Evolutionary conservation across 2,797 vertebrate species (phyloP).

Genomic region (Sebastolobus altivelis): DNA sequence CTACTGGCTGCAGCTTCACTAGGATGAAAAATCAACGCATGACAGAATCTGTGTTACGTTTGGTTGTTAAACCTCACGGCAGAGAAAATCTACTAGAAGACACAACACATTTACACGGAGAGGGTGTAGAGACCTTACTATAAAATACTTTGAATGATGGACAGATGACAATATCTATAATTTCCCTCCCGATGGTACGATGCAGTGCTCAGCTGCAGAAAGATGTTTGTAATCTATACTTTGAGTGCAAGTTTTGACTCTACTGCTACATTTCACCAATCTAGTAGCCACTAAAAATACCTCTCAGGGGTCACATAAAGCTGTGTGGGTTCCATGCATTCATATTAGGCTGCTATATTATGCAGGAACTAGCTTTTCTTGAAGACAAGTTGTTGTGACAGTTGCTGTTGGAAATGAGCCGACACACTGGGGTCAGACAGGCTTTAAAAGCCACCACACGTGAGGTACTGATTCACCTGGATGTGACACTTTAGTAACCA

Average conservation of each 20-base stretch:
- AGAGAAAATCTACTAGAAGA: conserved; percentile 18
- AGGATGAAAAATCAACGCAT: conserved; percentile 27
- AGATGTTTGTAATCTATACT: neutral
- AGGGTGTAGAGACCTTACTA: neutral
- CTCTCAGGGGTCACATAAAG: neutral
- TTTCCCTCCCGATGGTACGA: neutral
- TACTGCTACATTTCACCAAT: neutral
- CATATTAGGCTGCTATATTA: neutral
- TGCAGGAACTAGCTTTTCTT: neutral
- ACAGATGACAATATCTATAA: neutral
- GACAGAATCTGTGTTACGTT: conserved; percentile 13
- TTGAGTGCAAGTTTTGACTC: neutral
- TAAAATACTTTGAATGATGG: conserved; percentile 15
- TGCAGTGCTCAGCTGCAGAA: conserved; percentile 3
- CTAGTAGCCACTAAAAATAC: neutral
- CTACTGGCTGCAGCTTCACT: conserved; percentile 13
- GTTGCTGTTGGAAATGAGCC: conserved; percentile 13
- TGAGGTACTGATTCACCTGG: conserved; percentile 7
- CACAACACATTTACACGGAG: neutral
- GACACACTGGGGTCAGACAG: neutral
- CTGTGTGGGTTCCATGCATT: neutral
- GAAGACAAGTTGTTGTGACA: conserved; percentile 2
- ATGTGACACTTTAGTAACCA: neutral
- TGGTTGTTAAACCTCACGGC: conserved; percentile 5
- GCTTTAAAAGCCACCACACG: neutral